Evolutionary conservation across 2,888 invertebrate species (phyloP), one percentile per base, ranked within the genome.

Genomic region (Plebejus anna): DNA sequence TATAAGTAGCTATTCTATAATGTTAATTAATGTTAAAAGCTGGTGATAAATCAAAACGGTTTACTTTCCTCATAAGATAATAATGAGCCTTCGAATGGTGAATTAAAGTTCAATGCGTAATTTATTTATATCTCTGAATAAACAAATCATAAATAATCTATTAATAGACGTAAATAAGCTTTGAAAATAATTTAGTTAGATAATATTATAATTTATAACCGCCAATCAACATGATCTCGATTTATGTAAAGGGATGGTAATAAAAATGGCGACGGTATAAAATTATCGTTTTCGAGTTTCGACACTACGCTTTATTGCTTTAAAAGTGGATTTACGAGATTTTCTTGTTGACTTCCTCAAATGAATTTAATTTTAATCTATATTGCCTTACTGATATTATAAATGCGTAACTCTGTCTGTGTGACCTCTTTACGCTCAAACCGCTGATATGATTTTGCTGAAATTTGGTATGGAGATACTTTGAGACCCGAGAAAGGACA

Each of bases 131-230:
- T 2, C 66, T 66, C 0, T 0, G 13, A 66, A 66, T 66, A 66
- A 66, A 66, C 66, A 66, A 66, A 66, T 66, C 66, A 66, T 66
- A 66, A 66, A 66, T 36, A 66, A 66, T 66, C 66, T 66, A 66
- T 66, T 66, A 66, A 66, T 66, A 66, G 66, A 66, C 11, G 32
- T 66, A 5, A 66, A 36, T 66, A 16, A 66, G 32, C 66, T 66
- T 11, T 22, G 22, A 22, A 22, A 22, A 0, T 22, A 22, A 22
- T 22, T 22, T 22, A 22, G 22, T 22, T 22, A 22, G 22, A 22
- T 22, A 22, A 22, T 22, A 22, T 22, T 22, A 22, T 22, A 0
- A 22, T 22, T 22, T 66, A 32, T 36, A 5, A 66, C 13, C 36
- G 32, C 66, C 16, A 66, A 36, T 66, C 36, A 61, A 61, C 61